phyloP scores from a whole-genome alignment of 2,113 vertebrate genomes.

The Pipra filicauda region DNA sequence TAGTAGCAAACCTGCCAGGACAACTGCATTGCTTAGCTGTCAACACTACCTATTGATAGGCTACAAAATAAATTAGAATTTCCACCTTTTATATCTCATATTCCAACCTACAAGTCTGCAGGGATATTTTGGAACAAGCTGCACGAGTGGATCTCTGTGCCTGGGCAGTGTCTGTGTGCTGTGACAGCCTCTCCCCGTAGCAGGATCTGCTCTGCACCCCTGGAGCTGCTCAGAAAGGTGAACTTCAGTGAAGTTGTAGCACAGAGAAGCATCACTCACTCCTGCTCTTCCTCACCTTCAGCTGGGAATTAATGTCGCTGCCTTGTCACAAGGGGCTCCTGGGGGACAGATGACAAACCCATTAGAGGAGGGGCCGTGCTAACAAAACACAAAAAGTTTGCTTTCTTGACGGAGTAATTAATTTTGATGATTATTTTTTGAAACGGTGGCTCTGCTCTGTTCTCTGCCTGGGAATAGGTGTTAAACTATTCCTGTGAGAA shows the following conservation, averaged over 20 bases:
- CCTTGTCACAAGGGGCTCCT: neutral
- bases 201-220: neutral
- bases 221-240: neutral
- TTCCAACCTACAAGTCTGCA: neutral
- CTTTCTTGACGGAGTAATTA: neutral
- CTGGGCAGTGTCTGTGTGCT: fast-evolving
- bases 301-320: neutral
- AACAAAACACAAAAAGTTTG: neutral
- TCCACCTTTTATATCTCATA: neutral
- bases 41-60: neutral
- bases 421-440: neutral
- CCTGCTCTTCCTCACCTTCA: neutral
- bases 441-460: neutral
- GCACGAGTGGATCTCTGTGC: fast-evolving
- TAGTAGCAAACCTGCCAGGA: neutral
- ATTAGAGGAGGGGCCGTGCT: neutral
- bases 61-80: neutral
- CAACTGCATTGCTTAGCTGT: neutral
- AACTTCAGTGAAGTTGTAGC: fast-evolving
- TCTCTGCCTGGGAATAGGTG: constrained; percentile 9
- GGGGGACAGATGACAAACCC: neutral
- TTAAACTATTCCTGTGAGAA: constrained; percentile 52
- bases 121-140: fast-evolving
- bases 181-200: neutral
- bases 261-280: neutral